Percentiles rank a stretch among this genome's conserved stretches.
Evolutionary conservation across 30 jellyfish, hydroid and myxozoan species (phyloP).

Genomic region (Turritopsis dohrnii): DNA sequence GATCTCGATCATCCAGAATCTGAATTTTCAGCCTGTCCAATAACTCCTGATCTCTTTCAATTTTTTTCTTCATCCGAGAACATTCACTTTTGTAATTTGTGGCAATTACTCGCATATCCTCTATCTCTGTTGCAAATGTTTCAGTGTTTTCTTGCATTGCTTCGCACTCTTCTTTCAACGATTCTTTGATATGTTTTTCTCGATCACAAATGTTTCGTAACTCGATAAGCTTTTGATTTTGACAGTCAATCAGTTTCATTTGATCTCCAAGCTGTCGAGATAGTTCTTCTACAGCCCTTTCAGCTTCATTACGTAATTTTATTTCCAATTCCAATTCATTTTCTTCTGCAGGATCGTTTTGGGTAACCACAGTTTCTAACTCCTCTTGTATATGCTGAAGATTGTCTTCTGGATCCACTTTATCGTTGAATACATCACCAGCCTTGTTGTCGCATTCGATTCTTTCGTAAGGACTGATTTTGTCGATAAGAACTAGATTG

Average conservation of each 20-base stretch:
- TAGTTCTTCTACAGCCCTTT: slow-evolving; percentile 10
- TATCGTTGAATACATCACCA: background rate
- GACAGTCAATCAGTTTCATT: slow-evolving; percentile 11
- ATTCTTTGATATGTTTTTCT: background rate
- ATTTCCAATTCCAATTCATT: background rate
- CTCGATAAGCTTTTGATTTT: slow-evolving; percentile 11
- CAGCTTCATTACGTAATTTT: background rate
- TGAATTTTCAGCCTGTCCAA: slow-evolving; percentile 9
- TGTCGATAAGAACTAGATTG: slow-evolving; percentile 26
- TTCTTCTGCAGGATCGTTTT: background rate
- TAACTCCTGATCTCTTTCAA: slow-evolving; percentile 10
- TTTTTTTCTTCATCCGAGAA: background rate
- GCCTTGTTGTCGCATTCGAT: background rate
- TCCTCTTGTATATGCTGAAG: background rate
- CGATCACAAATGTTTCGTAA: slow-evolving; percentile 16
- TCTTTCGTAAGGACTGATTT: background rate
- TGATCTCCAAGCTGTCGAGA: slow-evolving; percentile 23
- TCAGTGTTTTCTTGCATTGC: slow-evolving; percentile 22
- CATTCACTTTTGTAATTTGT: slow-evolving; percentile 24
- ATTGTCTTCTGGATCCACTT: background rate
- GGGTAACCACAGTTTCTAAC: background rate
- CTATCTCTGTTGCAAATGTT: slow-evolving; percentile 16
- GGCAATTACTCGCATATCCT: slow-evolving; percentile 15
- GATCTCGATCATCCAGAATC: slow-evolving; percentile 29
- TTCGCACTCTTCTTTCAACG: slow-evolving; percentile 16